A percentile compares a stretch with the other conserved stretches of the same genome.
These are phyloP conservation scores for Steatornis caripensis DNA, from an alignment of 2,113 vertebrate species.

Conservation along the genomic window DNA sequence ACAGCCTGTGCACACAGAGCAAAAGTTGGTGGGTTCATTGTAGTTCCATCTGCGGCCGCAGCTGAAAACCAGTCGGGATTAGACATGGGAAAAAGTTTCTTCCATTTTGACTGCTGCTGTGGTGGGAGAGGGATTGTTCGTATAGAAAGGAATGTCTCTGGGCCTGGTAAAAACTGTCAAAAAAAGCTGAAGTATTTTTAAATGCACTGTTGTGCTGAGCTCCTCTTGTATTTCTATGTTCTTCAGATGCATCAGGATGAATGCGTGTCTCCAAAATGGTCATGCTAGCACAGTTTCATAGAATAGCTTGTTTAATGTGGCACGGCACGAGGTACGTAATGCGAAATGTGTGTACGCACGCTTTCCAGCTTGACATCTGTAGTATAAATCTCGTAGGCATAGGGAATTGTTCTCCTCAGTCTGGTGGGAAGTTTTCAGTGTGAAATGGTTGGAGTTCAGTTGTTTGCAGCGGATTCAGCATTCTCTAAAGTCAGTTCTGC, in stretches of 20 bases:
- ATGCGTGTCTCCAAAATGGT: background rate
- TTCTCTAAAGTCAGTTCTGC: background rate
- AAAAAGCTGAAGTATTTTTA: background rate
- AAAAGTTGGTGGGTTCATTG: background rate
- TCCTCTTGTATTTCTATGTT: background rate
- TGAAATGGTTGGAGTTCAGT: background rate
- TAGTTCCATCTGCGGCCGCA: background rate
- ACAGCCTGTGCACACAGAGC: slow-evolving; percentile 7
- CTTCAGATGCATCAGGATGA: background rate
- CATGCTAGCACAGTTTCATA: background rate
- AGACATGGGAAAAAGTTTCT: background rate
- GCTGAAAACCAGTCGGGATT: background rate
- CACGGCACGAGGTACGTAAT: background rate
- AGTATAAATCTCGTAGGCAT: background rate
- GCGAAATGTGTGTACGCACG: background rate
- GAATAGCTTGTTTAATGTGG: background rate
- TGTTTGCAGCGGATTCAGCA: background rate
- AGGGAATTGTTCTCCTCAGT: background rate
- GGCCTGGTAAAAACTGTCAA: background rate
- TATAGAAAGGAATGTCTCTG: background rate
- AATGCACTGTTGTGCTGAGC: background rate
- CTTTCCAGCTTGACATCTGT: background rate
- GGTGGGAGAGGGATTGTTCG: background rate
- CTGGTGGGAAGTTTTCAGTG: background rate
- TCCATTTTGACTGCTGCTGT: background rate